These are phyloP conservation scores for Latrodectus geometricus DNA, from an alignment of 1,140 invertebrate genomes.

Conservation along the genomic window DNA sequence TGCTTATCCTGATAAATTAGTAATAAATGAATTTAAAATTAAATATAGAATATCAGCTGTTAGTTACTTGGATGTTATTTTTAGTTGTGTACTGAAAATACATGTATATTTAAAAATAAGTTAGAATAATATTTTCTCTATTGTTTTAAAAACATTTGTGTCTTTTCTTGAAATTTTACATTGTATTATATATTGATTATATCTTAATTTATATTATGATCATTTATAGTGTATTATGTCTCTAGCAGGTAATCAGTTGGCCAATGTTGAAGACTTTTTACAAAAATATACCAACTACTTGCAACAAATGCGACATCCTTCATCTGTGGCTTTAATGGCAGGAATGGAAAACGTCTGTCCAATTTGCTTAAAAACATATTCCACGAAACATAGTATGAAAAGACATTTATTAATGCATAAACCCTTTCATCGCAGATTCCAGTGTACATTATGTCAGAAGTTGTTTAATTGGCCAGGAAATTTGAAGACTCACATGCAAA, in stretches of 20 bases:
- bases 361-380: slow-evolving; percentile 64
- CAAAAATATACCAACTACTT: slow-evolving; percentile 53
- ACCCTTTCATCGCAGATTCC: slow-evolving; percentile 64
- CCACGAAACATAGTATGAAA: slow-evolving; percentile 64
- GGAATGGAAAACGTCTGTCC: slow-evolving; percentile 63
- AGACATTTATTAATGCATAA: slow-evolving; percentile 65
- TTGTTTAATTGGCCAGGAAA: slow-evolving; percentile 65
- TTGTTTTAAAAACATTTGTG: too few relatives aligned
- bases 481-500: slow-evolving; percentile 63
- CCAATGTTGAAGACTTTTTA: slow-evolving; percentile 60
- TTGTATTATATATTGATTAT: too few relatives aligned
- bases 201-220: too few relatives aligned
- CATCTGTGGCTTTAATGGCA: slow-evolving; percentile 23
- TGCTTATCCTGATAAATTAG: too few relatives aligned
- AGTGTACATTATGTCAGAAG: slow-evolving; percentile 65
- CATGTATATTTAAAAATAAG: too few relatives aligned
- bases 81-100: too few relatives aligned
- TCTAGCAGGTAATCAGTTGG: slow-evolving; percentile 30
- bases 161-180: too few relatives aligned
- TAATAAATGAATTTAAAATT: too few relatives aligned
- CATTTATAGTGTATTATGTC: not conserved
- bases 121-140: too few relatives aligned
- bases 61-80: too few relatives aligned
- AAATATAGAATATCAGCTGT: too few relatives aligned
- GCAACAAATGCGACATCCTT: slow-evolving; percentile 50